Evolutionary conservation across 2,888 invertebrate genomes (phyloP).

Genomic region (Eutolmus rufibarbis): DNA sequence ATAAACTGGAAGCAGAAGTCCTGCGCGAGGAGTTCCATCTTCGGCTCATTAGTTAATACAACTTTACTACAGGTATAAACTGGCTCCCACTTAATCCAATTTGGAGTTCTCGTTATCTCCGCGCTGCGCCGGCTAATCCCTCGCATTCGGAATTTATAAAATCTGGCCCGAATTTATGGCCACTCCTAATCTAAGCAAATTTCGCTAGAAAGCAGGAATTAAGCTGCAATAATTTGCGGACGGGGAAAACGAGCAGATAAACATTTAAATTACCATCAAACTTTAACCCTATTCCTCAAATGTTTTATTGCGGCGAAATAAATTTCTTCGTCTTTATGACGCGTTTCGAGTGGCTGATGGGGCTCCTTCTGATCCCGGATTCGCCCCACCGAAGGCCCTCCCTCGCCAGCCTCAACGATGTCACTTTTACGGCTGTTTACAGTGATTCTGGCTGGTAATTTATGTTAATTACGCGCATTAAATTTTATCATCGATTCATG

Average conservation of each 20-base stretch:
- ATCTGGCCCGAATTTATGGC: conserved; percentile 8
- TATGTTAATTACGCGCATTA: conserved; percentile 39
- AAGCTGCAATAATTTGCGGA: conserved; percentile 25
- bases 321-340: conserved; percentile 28
- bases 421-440: conserved; percentile 39
- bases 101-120: neutral
- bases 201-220: neutral
- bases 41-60: neutral
- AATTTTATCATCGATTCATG: conserved; percentile 39
- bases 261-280: conserved; percentile 27
- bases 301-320: conserved; percentile 23
- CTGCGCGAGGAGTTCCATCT: neutral
- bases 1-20: neutral
- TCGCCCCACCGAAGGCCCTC: neutral
- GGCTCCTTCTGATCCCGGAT: neutral
- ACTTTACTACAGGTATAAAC: conserved; percentile 15
- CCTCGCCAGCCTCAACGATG: neutral
- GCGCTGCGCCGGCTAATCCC: neutral
- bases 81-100: conserved; percentile 4
- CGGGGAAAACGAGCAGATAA: conserved; percentile 24
- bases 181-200: neutral
- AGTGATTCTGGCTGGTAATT: conserved; percentile 30
- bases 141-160: conserved; percentile 19
- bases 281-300: conserved; percentile 22
- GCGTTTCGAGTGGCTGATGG: neutral